These are phyloP conservation scores for Holotrichia oblita DNA, from an alignment of 1,140 invertebrate species.

Conservation along the genomic window DNA sequence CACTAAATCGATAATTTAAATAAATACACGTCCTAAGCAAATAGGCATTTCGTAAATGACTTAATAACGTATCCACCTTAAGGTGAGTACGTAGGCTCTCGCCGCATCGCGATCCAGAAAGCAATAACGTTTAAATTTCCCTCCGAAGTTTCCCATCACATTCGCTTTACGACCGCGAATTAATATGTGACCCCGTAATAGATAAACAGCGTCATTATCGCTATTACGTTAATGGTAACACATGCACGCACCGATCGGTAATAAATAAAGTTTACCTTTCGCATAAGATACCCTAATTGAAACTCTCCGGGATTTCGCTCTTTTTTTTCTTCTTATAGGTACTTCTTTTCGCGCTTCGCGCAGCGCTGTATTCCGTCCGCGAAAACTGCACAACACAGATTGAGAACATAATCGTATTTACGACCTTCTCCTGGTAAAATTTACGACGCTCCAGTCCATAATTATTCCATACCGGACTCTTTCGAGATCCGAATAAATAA, in stretches of 20 bases:
- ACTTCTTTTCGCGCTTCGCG: background rate
- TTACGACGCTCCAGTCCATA: constrained; percentile 27
- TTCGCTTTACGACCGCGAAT: constrained; percentile 24
- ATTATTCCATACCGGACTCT: constrained; percentile 36
- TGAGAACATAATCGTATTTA: constrained; percentile 36
- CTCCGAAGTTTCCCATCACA: constrained; percentile 20
- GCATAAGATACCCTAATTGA: background rate
- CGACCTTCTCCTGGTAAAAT: constrained; percentile 22
- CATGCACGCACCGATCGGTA: constrained; percentile 5
- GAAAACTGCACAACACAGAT: constrained; percentile 30
- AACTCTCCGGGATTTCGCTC: background rate
- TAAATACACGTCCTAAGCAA: background rate
- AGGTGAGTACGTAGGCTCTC: background rate
- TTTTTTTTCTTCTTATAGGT: too few relatives aligned
- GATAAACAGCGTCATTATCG: constrained; percentile 34
- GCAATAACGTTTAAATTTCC: constrained; percentile 29
- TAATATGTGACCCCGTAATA: constrained; percentile 35
- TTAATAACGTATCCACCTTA: constrained; percentile 5
- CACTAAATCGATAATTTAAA: constrained; percentile 10
- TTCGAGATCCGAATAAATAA: constrained; percentile 32
- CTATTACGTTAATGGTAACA: constrained; percentile 32
- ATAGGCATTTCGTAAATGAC: constrained; percentile 1
- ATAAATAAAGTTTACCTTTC: constrained; percentile 20
- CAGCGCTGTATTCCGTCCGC: background rate
- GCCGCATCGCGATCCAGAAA: constrained; percentile 8